Evolutionary conservation across 2,113 vertebrate species (phyloP).

Genomic region (Tichodroma muraria): DNA sequence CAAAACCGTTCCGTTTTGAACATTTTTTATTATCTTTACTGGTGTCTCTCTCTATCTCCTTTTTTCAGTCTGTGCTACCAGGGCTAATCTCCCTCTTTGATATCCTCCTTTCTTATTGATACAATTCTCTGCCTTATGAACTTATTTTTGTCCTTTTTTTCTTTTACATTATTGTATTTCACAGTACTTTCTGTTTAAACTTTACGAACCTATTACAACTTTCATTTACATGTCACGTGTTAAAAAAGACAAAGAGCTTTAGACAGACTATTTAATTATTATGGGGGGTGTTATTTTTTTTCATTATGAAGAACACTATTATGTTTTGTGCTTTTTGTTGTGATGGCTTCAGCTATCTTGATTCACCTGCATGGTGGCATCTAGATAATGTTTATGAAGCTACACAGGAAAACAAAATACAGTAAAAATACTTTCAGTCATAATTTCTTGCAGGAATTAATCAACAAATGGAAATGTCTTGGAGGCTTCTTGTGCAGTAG

Average conservation of each 20-base stretch:
- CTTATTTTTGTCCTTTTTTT: background rate
- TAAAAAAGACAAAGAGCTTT: background rate
- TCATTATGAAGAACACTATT: background rate
- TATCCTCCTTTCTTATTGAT: background rate
- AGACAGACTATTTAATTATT: background rate
- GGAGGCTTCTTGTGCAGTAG: background rate
- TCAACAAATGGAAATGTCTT: background rate
- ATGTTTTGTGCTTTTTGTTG: background rate
- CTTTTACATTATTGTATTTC: background rate
- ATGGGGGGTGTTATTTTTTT: background rate
- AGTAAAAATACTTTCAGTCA: background rate
- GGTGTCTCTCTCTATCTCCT: background rate
- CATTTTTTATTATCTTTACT: background rate
- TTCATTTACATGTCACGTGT: background rate
- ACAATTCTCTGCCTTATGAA: background rate
- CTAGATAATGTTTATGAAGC: background rate
- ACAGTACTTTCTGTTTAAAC: background rate
- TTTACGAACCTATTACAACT: background rate
- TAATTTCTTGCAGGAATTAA: background rate
- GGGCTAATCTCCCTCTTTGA: background rate
- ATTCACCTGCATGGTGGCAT: background rate
- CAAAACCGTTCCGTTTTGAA: background rate
- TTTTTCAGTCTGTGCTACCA: background rate
- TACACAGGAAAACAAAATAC: background rate
- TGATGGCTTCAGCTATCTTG: background rate